Conservation (phyloP, 2,113 vertebrate species). For the Erinaceus europaeus region DNA sequence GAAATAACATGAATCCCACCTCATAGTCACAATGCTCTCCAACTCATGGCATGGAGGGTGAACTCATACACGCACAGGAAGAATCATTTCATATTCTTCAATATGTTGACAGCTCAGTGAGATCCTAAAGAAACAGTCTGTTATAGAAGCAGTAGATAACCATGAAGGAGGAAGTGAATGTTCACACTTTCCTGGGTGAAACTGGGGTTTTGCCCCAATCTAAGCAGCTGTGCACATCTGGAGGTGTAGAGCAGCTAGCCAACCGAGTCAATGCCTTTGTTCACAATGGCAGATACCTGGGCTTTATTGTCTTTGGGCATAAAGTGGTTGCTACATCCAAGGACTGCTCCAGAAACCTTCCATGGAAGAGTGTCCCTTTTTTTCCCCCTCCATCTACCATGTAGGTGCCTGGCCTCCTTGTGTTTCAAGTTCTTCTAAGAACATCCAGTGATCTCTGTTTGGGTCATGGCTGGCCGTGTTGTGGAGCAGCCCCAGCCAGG, state of each 20-base stretch:
- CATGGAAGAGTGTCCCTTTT: not conserved
- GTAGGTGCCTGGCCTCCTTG: not conserved
- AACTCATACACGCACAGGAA: not conserved
- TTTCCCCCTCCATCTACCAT: not conserved
- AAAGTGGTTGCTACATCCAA: no score
- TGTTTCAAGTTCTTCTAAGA: not conserved
- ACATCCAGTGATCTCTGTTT: not conserved
- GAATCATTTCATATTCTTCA: not conserved
- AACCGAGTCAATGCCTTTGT: accelerated
- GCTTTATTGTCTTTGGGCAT: not conserved
- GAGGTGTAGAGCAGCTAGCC: not conserved
- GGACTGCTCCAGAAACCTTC: not conserved
- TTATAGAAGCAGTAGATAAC: not conserved
- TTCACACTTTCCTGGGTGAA: not conserved
- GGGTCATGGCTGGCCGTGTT: not conserved
- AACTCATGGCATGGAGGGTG: not conserved
- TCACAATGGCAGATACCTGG: not conserved
- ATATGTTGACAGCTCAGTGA: not conserved
- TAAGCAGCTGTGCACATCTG: accelerated
- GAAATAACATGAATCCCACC: accelerated
- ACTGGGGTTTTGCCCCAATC: not conserved
- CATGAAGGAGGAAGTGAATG: not conserved
- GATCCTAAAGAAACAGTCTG: not conserved
- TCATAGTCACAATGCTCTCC: not conserved
- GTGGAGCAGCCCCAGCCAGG: not conserved